A percentile compares a stretch with the other conserved stretches of the same genome.
Conservation (phyloP, 2,797 vertebrate species). For the Prunella strophiata region DNA sequence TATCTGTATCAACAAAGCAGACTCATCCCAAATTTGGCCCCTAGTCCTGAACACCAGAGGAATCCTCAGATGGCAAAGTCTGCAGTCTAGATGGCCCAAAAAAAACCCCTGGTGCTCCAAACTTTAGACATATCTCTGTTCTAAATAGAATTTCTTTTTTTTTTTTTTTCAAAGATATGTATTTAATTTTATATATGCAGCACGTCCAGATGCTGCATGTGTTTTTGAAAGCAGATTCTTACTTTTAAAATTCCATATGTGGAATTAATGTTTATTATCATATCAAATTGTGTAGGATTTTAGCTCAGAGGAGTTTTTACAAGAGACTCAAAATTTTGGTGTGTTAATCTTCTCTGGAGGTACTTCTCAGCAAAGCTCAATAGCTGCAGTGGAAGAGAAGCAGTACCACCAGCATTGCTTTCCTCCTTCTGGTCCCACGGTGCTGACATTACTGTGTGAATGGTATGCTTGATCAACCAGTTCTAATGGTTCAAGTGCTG, state of each 20-base stretch:
- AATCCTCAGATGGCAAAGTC: neutral
- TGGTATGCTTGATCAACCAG: neutral
- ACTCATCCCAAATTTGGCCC: neutral
- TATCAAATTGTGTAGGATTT: neutral
- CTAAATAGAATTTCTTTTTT: neutral
- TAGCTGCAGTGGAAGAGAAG: neutral
- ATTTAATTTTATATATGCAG: constrained; percentile 44
- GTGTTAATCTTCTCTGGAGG: neutral
- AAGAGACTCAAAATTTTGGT: neutral
- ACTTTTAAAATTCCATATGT: constrained; percentile 42
- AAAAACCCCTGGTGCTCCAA: neutral
- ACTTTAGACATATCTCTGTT: neutral
- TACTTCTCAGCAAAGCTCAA: neutral
- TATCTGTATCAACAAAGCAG: neutral
- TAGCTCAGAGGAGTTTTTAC: neutral
- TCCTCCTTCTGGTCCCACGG: neutral
- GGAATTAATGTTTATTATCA: constrained; percentile 2
- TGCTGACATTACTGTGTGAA: neutral
- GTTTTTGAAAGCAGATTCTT: constrained; percentile 26
- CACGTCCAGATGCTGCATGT: constrained; percentile 2
- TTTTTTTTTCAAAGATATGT: constrained; percentile 10
- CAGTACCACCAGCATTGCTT: neutral
- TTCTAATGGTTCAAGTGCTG: neutral
- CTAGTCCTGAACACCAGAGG: neutral
- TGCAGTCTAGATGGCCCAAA: neutral